phyloP scores from a whole-genome alignment of 2,888 invertebrate genomes.

The Galerucella pusilla region DNA sequence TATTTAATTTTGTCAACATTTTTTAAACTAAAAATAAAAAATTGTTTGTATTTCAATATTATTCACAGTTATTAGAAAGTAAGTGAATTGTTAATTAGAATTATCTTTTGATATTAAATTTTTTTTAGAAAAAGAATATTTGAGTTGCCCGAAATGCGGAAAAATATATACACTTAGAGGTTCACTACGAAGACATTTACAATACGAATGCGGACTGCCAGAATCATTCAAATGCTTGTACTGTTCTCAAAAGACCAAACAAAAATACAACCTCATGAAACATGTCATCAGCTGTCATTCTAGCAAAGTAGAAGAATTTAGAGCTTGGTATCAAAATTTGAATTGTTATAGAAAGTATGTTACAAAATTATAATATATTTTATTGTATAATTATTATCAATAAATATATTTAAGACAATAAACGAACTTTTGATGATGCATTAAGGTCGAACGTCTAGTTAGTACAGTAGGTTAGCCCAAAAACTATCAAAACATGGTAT shows the following conservation, averaged over 20 bases:
- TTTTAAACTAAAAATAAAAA: too few relatives aligned
- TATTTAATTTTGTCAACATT: too few relatives aligned
- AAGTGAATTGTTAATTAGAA: not conserved
- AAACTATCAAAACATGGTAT: too few relatives aligned
- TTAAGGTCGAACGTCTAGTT: too few relatives aligned
- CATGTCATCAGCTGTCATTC: constrained; percentile 33
- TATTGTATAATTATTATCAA: too few relatives aligned
- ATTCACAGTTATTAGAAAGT: too few relatives aligned
- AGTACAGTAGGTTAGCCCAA: too few relatives aligned
- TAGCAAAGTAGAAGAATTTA: constrained; percentile 28
- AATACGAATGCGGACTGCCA: constrained; percentile 66
- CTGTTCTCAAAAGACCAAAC: constrained; percentile 34
- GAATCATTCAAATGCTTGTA: constrained; percentile 63
- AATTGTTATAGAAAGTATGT: not conserved
- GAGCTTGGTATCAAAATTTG: constrained; percentile 24
- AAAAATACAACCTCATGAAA: constrained; percentile 37
- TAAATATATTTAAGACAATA: too few relatives aligned
- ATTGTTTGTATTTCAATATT: too few relatives aligned
- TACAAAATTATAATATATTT: not conserved
- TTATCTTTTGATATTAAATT: not conserved
- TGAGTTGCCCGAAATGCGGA: constrained; percentile 27
- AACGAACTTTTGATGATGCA: too few relatives aligned
- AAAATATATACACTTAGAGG: constrained; percentile 16
- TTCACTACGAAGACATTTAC: constrained; percentile 43
- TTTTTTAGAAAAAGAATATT: constrained; percentile 11